phyloP scores from a whole-genome alignment of 2,113 vertebrate genomes.

The Amazona vittata region DNA sequence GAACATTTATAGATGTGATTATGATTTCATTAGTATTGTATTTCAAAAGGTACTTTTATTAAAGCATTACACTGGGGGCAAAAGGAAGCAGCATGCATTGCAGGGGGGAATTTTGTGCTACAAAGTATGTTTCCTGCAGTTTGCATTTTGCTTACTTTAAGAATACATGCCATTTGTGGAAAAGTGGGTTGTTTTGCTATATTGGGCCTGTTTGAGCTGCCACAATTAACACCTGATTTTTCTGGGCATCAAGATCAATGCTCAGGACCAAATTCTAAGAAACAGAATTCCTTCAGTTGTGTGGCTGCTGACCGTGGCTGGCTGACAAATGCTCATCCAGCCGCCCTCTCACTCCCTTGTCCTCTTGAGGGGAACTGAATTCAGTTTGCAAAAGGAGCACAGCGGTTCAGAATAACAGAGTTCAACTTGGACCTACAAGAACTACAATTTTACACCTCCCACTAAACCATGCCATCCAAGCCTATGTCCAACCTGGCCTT shows the following conservation, averaged over 20 bases:
- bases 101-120: background rate
- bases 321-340: background rate
- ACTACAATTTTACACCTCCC: background rate
- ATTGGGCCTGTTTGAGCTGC: background rate
- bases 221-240: background rate
- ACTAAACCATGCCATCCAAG: too few relatives aligned
- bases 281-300: background rate
- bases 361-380: background rate
- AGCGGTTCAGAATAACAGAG: background rate
- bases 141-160: background rate
- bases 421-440: background rate
- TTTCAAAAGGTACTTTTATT: background rate
- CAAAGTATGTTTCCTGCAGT: background rate
- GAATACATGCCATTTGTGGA: background rate
- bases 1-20: background rate
- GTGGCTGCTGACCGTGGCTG: background rate
- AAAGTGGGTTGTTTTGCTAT: background rate
- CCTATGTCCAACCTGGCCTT: too few relatives aligned
- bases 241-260: background rate
- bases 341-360: accelerated
- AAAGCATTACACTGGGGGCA: background rate
- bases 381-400: background rate
- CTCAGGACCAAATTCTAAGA: background rate
- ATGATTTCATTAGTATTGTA: background rate
- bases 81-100: background rate